phyloP scores from a whole-genome alignment of 2,113 vertebrate species.

The Nerophis ophidion region DNA sequence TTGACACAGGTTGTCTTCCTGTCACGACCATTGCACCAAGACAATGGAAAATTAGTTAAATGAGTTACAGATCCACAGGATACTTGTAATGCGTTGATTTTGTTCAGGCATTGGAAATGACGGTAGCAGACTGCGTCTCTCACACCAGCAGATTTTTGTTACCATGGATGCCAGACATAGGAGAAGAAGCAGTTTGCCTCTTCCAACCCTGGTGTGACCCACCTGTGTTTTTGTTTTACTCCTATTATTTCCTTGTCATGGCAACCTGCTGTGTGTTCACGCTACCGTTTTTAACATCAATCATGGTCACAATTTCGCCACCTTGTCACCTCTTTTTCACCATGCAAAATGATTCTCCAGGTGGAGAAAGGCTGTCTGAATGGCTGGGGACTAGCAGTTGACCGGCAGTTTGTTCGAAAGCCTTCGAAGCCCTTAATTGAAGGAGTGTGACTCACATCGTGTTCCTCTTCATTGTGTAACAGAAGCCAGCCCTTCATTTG shows the following conservation, averaged over 20 bases:
- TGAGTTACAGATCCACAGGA: constrained; percentile 23
- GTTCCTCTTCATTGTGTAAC: constrained; percentile 44
- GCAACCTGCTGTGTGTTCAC: constrained; percentile 56
- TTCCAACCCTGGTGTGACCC: constrained; percentile 52
- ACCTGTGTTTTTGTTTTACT: constrained; percentile 65
- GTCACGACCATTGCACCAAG: constrained; percentile 38
- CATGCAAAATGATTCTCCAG: constrained; percentile 63
- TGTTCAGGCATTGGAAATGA: background rate
- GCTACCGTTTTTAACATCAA: constrained; percentile 28
- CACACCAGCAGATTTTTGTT: constrained; percentile 35
- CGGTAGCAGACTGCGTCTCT: constrained; percentile 14
- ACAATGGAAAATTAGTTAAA: constrained; percentile 30
- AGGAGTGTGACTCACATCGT: constrained; percentile 44
- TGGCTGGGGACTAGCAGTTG: constrained; percentile 53
- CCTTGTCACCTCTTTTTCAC: constrained; percentile 42
- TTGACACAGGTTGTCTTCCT: constrained; percentile 60
- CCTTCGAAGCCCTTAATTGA: constrained; percentile 33
- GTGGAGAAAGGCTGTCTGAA: constrained; percentile 50
- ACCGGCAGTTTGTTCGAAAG: constrained; percentile 53
- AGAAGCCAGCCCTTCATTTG: constrained; percentile 28
- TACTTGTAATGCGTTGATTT: constrained; percentile 8
- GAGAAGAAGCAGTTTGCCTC: constrained; percentile 54
- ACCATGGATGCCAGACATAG: constrained; percentile 39
- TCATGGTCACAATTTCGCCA: constrained; percentile 37
- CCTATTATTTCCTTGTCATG: constrained; percentile 57